Evolutionary conservation across 2,888 invertebrate genomes (phyloP).

Genomic region (Phymatocera aterrima): DNA sequence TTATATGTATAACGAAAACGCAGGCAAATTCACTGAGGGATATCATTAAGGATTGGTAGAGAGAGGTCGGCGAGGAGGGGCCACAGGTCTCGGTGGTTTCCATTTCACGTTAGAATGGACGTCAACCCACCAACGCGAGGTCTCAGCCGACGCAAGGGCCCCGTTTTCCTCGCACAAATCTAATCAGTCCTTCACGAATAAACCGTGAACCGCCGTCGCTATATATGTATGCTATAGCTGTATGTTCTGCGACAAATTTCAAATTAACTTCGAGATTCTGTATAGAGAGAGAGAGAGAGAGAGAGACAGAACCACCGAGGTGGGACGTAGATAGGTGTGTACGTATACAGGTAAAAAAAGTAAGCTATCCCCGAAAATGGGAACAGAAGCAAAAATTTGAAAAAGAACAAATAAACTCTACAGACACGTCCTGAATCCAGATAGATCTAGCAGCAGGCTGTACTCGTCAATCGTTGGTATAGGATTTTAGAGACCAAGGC

Average conservation of each 20-base stretch:
- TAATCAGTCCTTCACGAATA: slow-evolving; percentile 42
- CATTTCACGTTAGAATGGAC: slow-evolving; percentile 43
- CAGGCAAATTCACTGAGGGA: neutral
- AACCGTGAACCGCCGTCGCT: slow-evolving; percentile 19
- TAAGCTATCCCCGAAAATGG: too few species aligned
- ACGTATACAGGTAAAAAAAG: neutral
- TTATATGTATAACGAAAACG: neutral
- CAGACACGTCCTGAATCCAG: too few species aligned
- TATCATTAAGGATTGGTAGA: slow-evolving; percentile 30
- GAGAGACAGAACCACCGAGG: neutral
- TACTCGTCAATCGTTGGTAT: too few species aligned
- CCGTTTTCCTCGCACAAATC: slow-evolving; percentile 35
- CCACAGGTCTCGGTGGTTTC: slow-evolving; percentile 23
- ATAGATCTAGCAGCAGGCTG: too few species aligned
- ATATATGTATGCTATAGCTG: too few species aligned
- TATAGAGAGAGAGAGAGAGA: neutral
- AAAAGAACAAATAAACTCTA: too few species aligned
- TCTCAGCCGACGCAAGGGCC: neutral
- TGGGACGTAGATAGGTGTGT: neutral
- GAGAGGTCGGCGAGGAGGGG: neutral
- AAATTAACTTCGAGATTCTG: slow-evolving; percentile 28
- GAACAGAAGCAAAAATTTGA: too few species aligned
- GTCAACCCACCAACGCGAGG: slow-evolving; percentile 31
- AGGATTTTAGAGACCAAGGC: too few species aligned
- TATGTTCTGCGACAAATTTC: slow-evolving; percentile 28